Evolutionary conservation across 2,113 vertebrate genomes (phyloP).

Genomic region (Gorilla gorilla): DNA sequence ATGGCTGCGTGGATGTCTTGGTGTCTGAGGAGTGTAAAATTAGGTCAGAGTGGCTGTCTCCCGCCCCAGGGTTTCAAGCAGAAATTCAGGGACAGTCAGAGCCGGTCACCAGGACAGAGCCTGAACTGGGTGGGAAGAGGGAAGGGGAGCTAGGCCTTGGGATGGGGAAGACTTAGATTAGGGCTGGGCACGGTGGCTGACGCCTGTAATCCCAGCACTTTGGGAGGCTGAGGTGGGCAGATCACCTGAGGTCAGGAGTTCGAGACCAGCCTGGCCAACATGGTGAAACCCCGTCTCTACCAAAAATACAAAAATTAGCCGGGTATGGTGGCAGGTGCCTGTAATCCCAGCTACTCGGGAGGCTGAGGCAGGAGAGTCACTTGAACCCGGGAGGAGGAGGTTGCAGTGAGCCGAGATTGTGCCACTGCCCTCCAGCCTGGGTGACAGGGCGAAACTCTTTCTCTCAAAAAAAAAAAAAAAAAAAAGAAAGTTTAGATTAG

Average conservation of each 20-base stretch:
- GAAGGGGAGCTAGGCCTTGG: neutral
- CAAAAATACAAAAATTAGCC: neutral
- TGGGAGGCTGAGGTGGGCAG: neutral
- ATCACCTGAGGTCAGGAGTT: neutral
- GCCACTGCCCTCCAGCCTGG: too few relatives aligned
- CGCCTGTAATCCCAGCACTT: neutral
- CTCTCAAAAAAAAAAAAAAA: too few relatives aligned
- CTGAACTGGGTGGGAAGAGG: neutral
- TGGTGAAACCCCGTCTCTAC: neutral
- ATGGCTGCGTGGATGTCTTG: neutral
- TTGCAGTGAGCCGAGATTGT: too few relatives aligned
- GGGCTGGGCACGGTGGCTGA: accelerated
- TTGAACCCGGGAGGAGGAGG: too few relatives aligned
- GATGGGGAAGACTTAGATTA: neutral
- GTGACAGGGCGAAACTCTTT: neutral
- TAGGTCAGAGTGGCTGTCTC: neutral
- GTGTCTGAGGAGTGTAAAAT: neutral
- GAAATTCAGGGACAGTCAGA: neutral
- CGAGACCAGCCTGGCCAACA: neutral
- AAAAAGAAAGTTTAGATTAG: neutral
- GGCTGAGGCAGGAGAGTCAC: too few relatives aligned
- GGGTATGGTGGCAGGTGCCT: too few relatives aligned
- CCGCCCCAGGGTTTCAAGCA: neutral
- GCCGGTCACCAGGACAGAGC: neutral
- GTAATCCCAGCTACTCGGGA: too few relatives aligned